phyloP scores from a whole-genome alignment of 2,888 invertebrate genomes.

The Uropetala carovei region DNA sequence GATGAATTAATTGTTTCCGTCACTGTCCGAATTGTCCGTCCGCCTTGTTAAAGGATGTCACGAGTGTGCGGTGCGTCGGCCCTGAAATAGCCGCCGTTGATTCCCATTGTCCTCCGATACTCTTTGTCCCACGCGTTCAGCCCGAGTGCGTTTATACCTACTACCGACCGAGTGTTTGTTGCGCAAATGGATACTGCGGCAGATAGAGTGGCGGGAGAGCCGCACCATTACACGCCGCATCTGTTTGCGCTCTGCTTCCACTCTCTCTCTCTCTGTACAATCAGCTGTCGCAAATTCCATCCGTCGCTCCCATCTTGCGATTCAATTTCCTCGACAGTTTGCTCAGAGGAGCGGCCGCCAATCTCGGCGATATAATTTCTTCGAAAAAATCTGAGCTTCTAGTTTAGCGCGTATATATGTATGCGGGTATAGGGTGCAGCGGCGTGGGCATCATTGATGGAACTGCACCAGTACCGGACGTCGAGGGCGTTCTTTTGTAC shows the following conservation, averaged over 20 bases:
- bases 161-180: background rate
- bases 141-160: background rate
- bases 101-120: conserved; percentile 5
- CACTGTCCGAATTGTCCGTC: conserved; percentile 28
- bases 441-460: no score
- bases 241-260: background rate
- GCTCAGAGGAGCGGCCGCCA: background rate
- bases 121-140: conserved; percentile 26
- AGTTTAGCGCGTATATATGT: background rate
- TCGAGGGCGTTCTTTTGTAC: no score
- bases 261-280: background rate
- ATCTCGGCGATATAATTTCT: background rate
- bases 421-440: no score
- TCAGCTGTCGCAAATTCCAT: background rate
- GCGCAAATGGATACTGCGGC: conserved; percentile 37
- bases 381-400: background rate
- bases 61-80: conserved; percentile 32
- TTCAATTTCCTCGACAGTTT: background rate
- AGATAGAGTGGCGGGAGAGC: background rate
- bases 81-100: background rate
- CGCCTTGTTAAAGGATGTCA: conserved; percentile 37
- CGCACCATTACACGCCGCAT: background rate
- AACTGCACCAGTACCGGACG: no score
- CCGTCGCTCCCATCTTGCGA: background rate
- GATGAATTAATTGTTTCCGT: conserved; percentile 60